Conservation (phyloP, 2,888 invertebrate genomes). For the Meloe dianella region DNA sequence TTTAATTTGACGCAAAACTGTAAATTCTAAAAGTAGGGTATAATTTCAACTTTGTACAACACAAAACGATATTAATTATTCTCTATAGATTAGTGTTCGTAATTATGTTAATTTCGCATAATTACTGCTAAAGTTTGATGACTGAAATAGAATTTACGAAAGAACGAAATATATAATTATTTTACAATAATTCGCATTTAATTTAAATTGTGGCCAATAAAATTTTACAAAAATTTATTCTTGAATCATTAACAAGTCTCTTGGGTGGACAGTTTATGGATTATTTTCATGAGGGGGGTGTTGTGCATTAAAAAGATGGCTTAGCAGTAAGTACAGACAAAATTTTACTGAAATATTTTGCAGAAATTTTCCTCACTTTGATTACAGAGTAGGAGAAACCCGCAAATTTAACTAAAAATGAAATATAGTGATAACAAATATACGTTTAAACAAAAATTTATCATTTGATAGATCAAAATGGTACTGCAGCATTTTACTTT, state of each 20-base stretch:
- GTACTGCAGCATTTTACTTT: neutral
- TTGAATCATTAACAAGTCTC: neutral
- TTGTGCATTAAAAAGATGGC: too few species aligned
- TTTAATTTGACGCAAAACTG: neutral
- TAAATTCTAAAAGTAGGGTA: conserved; percentile 5
- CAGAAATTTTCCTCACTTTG: neutral
- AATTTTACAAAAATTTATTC: neutral
- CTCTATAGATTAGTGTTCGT: neutral
- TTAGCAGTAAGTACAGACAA: too few species aligned
- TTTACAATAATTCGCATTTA: too few species aligned
- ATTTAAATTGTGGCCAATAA: neutral
- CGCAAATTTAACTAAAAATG: neutral
- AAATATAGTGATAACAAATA: neutral
- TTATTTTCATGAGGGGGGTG: too few species aligned
- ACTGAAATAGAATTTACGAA: neutral
- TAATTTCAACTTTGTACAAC: conserved; percentile 7
- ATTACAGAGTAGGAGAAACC: neutral
- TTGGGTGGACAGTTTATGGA: too few species aligned
- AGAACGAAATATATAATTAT: neutral
- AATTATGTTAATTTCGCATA: conserved; percentile 7
- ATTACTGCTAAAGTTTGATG: neutral
- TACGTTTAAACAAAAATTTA: neutral
- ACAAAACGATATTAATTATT: conserved; percentile 20
- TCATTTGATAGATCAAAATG: neutral
- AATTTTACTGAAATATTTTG: neutral